A percentile compares a stretch with the other conserved stretches of the same genome.
phyloP scores from a whole-genome alignment of 2,888 invertebrate genomes.

The Amblyjoppa fuscipennis region DNA sequence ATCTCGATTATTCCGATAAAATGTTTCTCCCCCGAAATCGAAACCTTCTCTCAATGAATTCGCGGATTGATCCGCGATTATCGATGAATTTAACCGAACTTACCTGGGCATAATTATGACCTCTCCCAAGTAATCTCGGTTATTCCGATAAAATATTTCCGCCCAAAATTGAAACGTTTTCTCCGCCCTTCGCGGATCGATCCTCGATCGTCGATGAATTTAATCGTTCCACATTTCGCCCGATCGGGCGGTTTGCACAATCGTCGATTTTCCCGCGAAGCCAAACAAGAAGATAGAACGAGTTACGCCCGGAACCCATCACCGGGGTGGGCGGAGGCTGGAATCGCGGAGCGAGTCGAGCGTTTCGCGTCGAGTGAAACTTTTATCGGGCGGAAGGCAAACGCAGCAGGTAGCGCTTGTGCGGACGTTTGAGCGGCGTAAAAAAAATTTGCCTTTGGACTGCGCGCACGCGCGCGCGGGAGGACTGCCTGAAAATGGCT shows the following conservation, averaged over 20 bases:
- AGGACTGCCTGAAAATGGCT: conserved; percentile 29
- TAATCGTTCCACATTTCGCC: not conserved
- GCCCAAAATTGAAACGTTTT: not conserved
- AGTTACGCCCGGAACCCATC: conserved; percentile 4
- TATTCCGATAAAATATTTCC: not conserved
- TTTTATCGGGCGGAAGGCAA: conserved; percentile 69
- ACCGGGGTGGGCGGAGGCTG: conserved; percentile 4
- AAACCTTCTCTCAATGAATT: not conserved
- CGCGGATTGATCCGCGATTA: conserved; percentile 4
- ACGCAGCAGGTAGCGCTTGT: conserved; percentile 54
- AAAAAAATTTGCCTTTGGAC: conserved; percentile 75
- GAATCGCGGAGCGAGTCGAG: conserved; percentile 20
- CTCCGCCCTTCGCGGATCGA: not conserved
- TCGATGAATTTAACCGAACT: not conserved
- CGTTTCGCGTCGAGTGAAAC: conserved; percentile 71
- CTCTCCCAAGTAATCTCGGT: not conserved
- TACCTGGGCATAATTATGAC: too few relatives aligned
- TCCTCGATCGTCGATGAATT: not conserved
- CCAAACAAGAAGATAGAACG: conserved; percentile 40
- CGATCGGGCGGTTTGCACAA: conserved; percentile 40
- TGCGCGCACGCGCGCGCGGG: conserved; percentile 1
- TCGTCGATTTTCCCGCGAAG: not conserved
- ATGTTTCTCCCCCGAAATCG: not conserved
- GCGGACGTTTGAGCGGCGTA: conserved; percentile 69
- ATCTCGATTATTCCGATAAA: not conserved